Conservation (phyloP, 2,888 invertebrate species). For the Cremastobaeus sp. region DNA sequence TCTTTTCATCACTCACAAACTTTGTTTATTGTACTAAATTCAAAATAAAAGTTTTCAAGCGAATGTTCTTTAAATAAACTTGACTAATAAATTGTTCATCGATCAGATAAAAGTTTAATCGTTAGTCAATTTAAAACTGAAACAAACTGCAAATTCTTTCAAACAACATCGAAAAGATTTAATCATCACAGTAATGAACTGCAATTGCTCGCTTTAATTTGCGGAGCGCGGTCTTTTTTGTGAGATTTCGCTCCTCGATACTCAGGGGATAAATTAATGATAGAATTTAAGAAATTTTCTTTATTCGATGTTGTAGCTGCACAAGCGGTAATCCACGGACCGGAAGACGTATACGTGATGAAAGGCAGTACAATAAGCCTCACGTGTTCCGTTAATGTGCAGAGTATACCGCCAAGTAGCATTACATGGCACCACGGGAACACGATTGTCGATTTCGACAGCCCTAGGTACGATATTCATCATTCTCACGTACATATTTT, state of each 20-base stretch:
- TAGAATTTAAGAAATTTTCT: slow-evolving; percentile 52
- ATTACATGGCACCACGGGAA: slow-evolving; percentile 91
- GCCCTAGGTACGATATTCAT: slow-evolving; percentile 73
- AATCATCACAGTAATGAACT: too few relatives aligned
- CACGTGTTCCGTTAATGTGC: slow-evolving; percentile 92
- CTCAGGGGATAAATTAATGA: slow-evolving; percentile 5
- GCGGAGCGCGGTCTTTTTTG: too few relatives aligned
- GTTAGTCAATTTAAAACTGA: too few relatives aligned
- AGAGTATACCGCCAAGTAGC: slow-evolving; percentile 86
- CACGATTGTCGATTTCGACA: slow-evolving; percentile 88
- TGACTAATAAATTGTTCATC: too few relatives aligned
- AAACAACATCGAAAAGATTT: too few relatives aligned
- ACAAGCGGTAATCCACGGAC: slow-evolving; percentile 90
- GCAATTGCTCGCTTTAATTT: too few relatives aligned
- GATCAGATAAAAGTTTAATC: too few relatives aligned
- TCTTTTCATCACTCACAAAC: too few relatives aligned
- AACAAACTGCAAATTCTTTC: too few relatives aligned
- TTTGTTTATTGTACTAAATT: too few relatives aligned
- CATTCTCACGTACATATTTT: slow-evolving; percentile 37
- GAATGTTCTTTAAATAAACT: too few relatives aligned
- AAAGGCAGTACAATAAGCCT: slow-evolving; percentile 94
- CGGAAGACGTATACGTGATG: slow-evolving; percentile 92
- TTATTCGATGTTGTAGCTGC: slow-evolving; percentile 84
- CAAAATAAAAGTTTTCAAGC: too few relatives aligned
- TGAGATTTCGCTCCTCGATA: slow-evolving; percentile 3